Evolutionary conservation across 2,888 invertebrate genomes (phyloP), one percentile per base, ranked within the genome.

Genomic region (Hypolimnas misippus): DNA sequence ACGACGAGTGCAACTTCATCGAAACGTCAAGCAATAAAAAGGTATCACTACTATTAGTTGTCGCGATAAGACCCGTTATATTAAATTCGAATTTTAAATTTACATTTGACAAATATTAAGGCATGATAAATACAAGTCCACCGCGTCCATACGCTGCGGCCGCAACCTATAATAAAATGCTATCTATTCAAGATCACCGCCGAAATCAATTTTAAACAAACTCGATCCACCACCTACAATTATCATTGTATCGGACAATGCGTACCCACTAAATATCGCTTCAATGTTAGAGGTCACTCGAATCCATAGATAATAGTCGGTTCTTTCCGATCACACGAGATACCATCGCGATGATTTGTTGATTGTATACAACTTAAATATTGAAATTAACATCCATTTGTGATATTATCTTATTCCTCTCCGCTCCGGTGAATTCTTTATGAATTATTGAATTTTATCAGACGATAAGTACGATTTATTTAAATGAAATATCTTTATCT

Each of bases 161-260:
- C 57, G 56, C 66, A 81, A 78, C 79, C 82, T 79, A 79, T 87
- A 87, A 89, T 89, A 87, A 86, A 72, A 78, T 76, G 66, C 76
- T 89, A 90, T 91, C 91, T 76, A 63, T 70, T 66, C 72, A 71
- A 74, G 81, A 89, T 91, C 90, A 82, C 77, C 78, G 76, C 86
- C 90, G 84, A 88, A 92, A 90, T 90, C 91, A 89, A 91, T 91
- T 92, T 89, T 88, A 89, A 90, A 90, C 88, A 89, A 89, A 90
- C 89, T 87, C 82, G 82, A 83, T 81, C 86, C 85, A 83, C 85
- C 87, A 88, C 89, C 89, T 89, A 87, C 88, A 90, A 90, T 89
- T 89, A 90, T 85, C 78, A 84, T 84, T 78, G 79, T 79, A 78
- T 74, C 76, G 82, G 85, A 89, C 89, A 89, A 89, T 88, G 83